These are phyloP conservation scores for Lingula anatina DNA, from an alignment of 2,888 invertebrate species.

Conservation along the genomic window DNA sequence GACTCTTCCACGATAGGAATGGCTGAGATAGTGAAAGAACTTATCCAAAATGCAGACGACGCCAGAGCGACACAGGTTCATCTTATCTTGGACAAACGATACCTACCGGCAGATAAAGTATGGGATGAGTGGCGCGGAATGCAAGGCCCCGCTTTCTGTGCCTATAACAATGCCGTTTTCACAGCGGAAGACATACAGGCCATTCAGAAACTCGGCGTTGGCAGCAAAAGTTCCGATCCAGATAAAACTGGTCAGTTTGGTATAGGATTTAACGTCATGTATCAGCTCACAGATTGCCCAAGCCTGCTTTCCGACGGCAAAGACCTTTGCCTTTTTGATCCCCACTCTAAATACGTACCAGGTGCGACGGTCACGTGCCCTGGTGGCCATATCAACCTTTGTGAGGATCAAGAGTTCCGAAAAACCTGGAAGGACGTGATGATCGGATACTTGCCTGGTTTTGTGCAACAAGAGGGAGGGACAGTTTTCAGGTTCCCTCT, in stretches of 20 bases:
- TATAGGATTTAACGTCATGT: background rate
- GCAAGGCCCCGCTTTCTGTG: background rate
- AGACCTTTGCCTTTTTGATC: background rate
- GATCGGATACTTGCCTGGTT: background rate
- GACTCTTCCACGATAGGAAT: background rate
- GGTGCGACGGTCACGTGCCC: constrained; percentile 1
- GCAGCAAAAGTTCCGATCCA: background rate
- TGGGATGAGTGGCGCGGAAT: background rate
- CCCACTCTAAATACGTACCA: background rate
- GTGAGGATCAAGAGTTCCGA: background rate
- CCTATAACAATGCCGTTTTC: background rate
- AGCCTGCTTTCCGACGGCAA: background rate
- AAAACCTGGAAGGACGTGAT: background rate
- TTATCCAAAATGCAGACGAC: background rate
- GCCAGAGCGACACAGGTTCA: background rate
- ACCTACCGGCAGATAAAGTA: background rate
- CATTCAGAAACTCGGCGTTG: background rate
- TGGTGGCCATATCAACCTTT: constrained; percentile 5
- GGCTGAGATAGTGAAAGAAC: background rate
- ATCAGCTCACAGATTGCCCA: background rate
- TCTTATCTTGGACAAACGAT: background rate
- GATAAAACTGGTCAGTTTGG: background rate
- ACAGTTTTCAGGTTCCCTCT: background rate
- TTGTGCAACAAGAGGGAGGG: background rate
- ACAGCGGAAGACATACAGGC: background rate